A percentile compares a stretch with the other conserved stretches of the same genome.
Evolutionary conservation across 2,888 invertebrate genomes (phyloP).

Genomic region (Agrotis clavis): DNA sequence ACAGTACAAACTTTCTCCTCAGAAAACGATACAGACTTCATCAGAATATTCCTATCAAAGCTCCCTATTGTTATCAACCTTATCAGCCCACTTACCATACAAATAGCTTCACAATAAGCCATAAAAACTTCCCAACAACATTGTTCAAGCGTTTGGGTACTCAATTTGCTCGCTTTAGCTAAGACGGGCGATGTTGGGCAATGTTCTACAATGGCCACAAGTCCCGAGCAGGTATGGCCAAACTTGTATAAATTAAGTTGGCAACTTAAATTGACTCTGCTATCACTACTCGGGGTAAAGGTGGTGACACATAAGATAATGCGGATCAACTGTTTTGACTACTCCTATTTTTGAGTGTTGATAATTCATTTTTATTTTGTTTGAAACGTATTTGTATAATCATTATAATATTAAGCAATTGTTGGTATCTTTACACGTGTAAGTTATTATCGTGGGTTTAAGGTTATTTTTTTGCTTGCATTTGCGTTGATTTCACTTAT

Average conservation of each 20-base stretch:
- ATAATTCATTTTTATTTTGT: constrained; percentile 9
- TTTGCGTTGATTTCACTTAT: background rate
- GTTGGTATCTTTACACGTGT: background rate
- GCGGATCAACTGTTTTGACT: constrained; percentile 12
- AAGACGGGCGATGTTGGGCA: constrained; percentile 63
- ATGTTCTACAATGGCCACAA: constrained; percentile 69
- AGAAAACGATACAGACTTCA: constrained; percentile 44
- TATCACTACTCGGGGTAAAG: constrained; percentile 70
- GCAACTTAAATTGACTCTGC: constrained; percentile 83
- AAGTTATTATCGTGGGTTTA: background rate
- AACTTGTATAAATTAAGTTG: constrained; percentile 82
- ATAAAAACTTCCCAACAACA: constrained; percentile 56
- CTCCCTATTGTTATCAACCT: constrained; percentile 47
- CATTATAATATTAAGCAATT: background rate
- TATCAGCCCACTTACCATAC: constrained; percentile 50
- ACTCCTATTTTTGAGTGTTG: background rate
- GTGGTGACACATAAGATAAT: constrained; percentile 29
- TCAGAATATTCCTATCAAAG: constrained; percentile 39
- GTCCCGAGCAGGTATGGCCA: constrained; percentile 74
- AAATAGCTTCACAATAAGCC: constrained; percentile 48
- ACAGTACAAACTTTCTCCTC: background rate
- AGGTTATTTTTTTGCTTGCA: background rate
- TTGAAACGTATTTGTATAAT: background rate
- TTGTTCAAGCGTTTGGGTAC: constrained; percentile 41
- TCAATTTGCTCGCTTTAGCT: constrained; percentile 59